A percentile compares a stretch with the other conserved stretches of the same genome.
phyloP scores from a whole-genome alignment of 2,797 vertebrate genomes.

The Schizopygopsis malacanthus region DNA sequence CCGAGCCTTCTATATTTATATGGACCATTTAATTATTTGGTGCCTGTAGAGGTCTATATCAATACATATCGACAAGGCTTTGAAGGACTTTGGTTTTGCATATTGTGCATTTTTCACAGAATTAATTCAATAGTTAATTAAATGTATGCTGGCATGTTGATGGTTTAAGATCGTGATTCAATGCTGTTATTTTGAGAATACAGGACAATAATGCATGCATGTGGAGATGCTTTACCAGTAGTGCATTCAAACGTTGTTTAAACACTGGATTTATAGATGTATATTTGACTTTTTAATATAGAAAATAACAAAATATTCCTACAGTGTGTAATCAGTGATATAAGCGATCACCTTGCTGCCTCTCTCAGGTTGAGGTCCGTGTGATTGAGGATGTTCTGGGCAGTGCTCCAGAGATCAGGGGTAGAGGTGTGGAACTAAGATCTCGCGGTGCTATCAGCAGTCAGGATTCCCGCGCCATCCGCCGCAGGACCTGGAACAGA shows the following conservation, averaged over 20 bases:
- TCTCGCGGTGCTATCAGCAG: slow-evolving; percentile 73
- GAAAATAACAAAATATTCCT: background rate
- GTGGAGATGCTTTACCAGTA: background rate
- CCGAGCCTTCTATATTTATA: background rate
- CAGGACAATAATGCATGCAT: background rate
- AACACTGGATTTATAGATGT: background rate
- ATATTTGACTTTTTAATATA: background rate
- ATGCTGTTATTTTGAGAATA: background rate
- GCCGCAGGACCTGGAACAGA: slow-evolving; percentile 93
- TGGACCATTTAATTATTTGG: background rate
- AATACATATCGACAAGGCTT: background rate
- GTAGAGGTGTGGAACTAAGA: slow-evolving; percentile 80
- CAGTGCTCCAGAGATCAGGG: slow-evolving; percentile 80
- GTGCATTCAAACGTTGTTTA: background rate
- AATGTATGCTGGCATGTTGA: background rate
- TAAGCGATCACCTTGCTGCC: background rate
- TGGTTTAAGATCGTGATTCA: background rate
- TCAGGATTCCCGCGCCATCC: slow-evolving; percentile 86
- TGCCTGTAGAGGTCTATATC: slow-evolving; percentile 1
- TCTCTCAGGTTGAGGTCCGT: slow-evolving; percentile 84
- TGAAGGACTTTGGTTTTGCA: slow-evolving; percentile 4
- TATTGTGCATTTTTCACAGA: slow-evolving; percentile 3
- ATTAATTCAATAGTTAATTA: background rate
- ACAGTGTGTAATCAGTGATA: background rate
- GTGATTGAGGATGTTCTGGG: slow-evolving; percentile 89